These are phyloP conservation scores for Sarcophaga caerulescens DNA, from an alignment of 2,888 invertebrate genomes.

Conservation along the genomic window DNA sequence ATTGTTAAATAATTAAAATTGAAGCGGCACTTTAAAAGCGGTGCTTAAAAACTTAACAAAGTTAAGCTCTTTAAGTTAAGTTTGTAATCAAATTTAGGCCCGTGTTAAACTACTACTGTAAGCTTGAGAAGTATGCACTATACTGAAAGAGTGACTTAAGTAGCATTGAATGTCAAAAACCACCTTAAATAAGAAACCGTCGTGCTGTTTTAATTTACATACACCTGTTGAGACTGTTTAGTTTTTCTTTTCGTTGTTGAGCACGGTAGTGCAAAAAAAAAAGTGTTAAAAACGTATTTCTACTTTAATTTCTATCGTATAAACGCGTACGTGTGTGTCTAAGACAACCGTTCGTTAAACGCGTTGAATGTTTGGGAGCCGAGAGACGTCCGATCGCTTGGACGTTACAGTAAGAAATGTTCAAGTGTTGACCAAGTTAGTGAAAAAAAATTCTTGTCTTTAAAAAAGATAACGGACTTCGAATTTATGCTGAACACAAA, in stretches of 20 bases:
- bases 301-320: background rate
- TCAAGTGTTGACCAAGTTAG: conserved; percentile 62
- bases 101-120: background rate
- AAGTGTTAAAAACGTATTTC: conserved; percentile 20
- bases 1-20: background rate
- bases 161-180: background rate
- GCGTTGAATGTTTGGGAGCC: conserved; percentile 53
- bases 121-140: background rate
- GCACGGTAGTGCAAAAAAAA: conserved; percentile 39
- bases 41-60: too few species aligned
- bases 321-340: background rate
- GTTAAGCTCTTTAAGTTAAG: too few species aligned
- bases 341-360: conserved; percentile 17
- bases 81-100: background rate
- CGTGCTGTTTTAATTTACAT: conserved; percentile 65
- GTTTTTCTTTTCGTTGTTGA: conserved; percentile 9
- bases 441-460: conserved; percentile 62
- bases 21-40: too few species aligned
- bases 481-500: conserved; percentile 75
- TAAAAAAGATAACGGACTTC: conserved; percentile 78
- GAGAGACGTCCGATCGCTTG: conserved; percentile 75
- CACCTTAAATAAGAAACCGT: conserved; percentile 37
- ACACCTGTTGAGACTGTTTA: conserved; percentile 52
- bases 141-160: background rate
- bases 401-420: conserved; percentile 78